Evolutionary conservation across 2,113 vertebrate species (phyloP).

Genomic region (Hippocampus abdominalis): DNA sequence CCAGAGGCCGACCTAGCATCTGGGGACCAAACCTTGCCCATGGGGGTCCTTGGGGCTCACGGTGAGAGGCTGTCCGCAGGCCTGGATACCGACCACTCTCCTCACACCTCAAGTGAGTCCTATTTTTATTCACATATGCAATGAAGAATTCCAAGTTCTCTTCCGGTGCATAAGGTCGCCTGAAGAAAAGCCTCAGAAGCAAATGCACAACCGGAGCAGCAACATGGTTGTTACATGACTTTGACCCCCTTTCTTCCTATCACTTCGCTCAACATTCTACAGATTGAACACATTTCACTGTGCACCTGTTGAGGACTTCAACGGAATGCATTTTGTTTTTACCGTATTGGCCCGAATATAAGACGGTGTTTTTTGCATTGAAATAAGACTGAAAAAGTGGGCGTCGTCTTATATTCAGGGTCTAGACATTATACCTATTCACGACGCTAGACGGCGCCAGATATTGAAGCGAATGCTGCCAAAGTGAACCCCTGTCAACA

Average conservation of each 20-base stretch:
- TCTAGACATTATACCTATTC: too few relatives aligned
- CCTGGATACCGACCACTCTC: conserved; percentile 88
- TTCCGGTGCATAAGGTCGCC: neutral
- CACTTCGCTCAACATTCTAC: too few relatives aligned
- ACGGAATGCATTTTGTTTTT: too few relatives aligned
- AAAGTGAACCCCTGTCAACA: too few relatives aligned
- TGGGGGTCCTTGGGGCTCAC: conserved; percentile 85
- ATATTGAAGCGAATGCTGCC: too few relatives aligned
- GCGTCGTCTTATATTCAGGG: too few relatives aligned
- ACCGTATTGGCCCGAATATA: too few relatives aligned
- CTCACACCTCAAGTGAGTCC: conserved; percentile 84
- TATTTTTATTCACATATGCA: neutral
- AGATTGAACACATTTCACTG: too few relatives aligned
- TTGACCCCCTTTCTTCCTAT: neutral
- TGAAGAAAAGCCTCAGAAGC: neutral
- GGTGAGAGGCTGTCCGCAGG: conserved; percentile 83
- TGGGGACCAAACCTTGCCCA: conserved; percentile 88
- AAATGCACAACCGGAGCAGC: neutral
- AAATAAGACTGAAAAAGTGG: too few relatives aligned
- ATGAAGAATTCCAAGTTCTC: neutral
- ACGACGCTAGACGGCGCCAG: too few relatives aligned
- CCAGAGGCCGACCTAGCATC: conserved; percentile 86
- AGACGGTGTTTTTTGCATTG: too few relatives aligned
- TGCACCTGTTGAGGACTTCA: too few relatives aligned
- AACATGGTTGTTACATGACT: neutral